phyloP scores from a whole-genome alignment of 2,113 vertebrate genomes.

The Cavia aperea region DNA sequence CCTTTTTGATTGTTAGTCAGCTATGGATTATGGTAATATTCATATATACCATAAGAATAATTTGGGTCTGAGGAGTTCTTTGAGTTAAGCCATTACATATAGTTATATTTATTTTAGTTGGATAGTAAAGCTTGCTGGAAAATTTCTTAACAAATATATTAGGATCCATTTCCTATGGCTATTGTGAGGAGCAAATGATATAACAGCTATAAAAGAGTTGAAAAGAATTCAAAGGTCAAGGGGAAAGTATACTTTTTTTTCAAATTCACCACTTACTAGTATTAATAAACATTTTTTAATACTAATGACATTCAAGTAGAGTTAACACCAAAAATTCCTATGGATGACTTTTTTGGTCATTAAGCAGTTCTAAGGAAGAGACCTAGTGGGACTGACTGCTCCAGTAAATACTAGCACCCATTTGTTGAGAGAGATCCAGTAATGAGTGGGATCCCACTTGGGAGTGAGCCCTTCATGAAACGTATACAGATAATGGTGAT shows the following conservation, averaged over 20 bases:
- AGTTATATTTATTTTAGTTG: background rate
- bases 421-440: background rate
- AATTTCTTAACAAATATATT: slow-evolving; percentile 6
- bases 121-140: background rate
- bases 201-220: background rate
- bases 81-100: background rate
- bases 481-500: background rate
- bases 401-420: background rate
- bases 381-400: background rate
- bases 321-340: background rate
- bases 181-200: background rate
- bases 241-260: background rate
- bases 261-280: background rate
- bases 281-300: background rate
- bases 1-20: background rate
- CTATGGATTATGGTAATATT: background rate
- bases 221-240: slow-evolving; percentile 12
- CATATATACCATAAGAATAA: background rate
- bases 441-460: background rate
- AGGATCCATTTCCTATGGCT: background rate
- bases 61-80: background rate
- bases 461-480: background rate
- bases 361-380: background rate
- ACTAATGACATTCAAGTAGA: background rate
- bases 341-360: background rate